phyloP scores from a whole-genome alignment of 2,888 invertebrate species.

The Drosophila neutralis region DNA sequence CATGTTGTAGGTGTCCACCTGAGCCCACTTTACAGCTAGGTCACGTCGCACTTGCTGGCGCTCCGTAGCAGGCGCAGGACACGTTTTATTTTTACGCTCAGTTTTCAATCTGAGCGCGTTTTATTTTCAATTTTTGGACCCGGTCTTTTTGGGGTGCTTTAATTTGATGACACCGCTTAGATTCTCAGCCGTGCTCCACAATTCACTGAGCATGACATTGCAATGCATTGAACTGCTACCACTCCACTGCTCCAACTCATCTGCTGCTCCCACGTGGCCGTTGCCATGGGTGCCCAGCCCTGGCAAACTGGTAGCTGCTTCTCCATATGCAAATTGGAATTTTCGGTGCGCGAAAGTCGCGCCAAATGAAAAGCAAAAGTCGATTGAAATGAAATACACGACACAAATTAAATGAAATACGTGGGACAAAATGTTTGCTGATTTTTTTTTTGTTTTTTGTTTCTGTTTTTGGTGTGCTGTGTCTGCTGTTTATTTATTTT shows the following conservation, averaged over 20 bases:
- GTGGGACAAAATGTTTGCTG: conserved; percentile 61
- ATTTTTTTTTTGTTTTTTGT: conserved; percentile 34
- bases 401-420: conserved; percentile 76
- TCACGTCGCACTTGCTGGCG: conserved; percentile 39
- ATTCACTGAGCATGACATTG: background rate
- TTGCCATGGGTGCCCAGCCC: conserved; percentile 28
- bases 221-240: background rate
- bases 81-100: conserved; percentile 70
- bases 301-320: conserved; percentile 6
- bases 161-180: conserved; percentile 70
- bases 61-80: conserved; percentile 34
- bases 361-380: conserved; percentile 69
- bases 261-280: background rate
- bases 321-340: conserved; percentile 67
- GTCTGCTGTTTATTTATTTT: conserved; percentile 15
- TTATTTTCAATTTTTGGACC: conserved; percentile 72
- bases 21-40: conserved; percentile 40
- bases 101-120: conserved; percentile 75
- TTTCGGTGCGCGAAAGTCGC: conserved; percentile 67
- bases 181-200: background rate
- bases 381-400: conserved; percentile 79
- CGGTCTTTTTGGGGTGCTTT: conserved; percentile 51
- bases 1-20: conserved; percentile 35
- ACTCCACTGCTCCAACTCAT: background rate
- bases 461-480: conserved; percentile 22